Evolutionary conservation across 2,888 invertebrate genomes (phyloP), one percentile per base, ranked within the genome.

Genomic region (Liopterus haemorrhoidalis): DNA sequence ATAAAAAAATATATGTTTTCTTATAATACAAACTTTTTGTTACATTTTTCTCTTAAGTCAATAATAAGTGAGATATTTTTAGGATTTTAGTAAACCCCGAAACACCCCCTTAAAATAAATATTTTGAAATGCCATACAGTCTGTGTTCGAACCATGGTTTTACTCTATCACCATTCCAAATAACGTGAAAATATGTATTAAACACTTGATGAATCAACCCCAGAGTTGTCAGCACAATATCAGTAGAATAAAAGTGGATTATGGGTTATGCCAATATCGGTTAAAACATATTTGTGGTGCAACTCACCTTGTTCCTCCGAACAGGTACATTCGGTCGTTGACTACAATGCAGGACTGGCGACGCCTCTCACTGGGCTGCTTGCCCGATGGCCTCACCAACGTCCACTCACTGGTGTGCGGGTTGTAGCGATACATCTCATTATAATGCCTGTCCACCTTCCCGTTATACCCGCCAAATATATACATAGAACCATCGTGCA

Each of bases 381-480:
- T 65, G 1, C 85, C 85, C 18, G 65, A 62, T 0, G 79, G 73
- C 43, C 71, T 70, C 8, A 85, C 62, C 48, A 70, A 66, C 56
- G 73, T 72, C 85, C 85, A 86, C 28, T 64, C 58, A 58, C 76
- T 77, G 2, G 68, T 69, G 45, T 65, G 69, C 20, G 82, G 74
- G 60, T 80, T 75, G 67, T 82, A 92, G 59, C 80, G 79, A 64
- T 81, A 81, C 51, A 93, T 69, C 68, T 93, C 91, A 68, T 88
- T 86, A 62, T 81, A 92, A 69, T 94, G 94, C 41, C 75, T 70
- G 55, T 83, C 79, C 41, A 73, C 64, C 19, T 81, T 70, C 6
- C 88, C 86, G 68, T 92, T 89, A 62, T 82, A 93, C 19, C 94
- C 94, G 38, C 93, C 94, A 70, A 94, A 93, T 49, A 93, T 80